Percentiles rank a stretch among this genome's conserved stretches.
Conservation (phyloP, 2,888 invertebrate genomes). For the Sipunculus nudus region DNA sequence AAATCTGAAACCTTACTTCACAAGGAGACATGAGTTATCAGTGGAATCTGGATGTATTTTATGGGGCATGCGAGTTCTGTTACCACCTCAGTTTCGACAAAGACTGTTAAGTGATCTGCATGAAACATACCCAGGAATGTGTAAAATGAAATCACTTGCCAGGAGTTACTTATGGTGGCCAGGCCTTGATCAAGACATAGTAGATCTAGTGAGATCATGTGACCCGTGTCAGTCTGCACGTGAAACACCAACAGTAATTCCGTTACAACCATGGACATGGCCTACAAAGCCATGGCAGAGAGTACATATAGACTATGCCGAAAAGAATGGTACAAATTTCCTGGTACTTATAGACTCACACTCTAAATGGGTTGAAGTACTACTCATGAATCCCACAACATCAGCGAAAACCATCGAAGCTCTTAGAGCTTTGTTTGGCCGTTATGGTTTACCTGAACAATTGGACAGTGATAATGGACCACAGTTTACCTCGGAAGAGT, state of each 20-base stretch:
- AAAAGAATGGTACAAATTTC: background rate
- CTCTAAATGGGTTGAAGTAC: conserved; percentile 3
- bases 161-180: too few species aligned
- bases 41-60: too few species aligned
- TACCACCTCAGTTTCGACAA: too few species aligned
- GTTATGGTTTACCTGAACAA: background rate
- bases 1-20: too few species aligned
- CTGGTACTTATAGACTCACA: background rate
- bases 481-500: background rate
- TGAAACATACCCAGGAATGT: too few species aligned
- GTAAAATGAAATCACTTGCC: too few species aligned
- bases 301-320: background rate
- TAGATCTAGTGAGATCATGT: background rate
- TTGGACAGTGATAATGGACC: background rate
- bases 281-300: conserved; percentile 1
- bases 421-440: background rate
- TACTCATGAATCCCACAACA: background rate
- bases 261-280: background rate
- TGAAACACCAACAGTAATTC: background rate
- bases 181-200: background rate
- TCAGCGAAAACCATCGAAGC: background rate
- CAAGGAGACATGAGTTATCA: too few species aligned
- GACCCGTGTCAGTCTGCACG: background rate
- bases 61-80: too few species aligned
- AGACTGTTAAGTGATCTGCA: too few species aligned